Conservation (phyloP, 2,113 vertebrate genomes). For the Prunella himalayana region DNA sequence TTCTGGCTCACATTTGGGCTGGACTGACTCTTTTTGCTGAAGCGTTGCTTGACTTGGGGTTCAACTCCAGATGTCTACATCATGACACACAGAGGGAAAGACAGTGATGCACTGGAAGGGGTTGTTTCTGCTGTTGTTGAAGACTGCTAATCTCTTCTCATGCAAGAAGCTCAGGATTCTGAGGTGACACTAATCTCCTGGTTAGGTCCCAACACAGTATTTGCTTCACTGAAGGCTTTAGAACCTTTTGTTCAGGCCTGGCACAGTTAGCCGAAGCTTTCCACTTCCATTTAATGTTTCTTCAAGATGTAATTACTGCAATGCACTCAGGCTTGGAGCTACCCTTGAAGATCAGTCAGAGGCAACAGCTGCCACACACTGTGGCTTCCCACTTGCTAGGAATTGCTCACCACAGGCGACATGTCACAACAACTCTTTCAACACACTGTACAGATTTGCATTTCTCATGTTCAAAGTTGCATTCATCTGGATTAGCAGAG, state of each 20-base stretch:
- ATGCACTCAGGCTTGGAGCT: background rate
- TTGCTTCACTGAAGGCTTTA: background rate
- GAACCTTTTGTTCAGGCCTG: background rate
- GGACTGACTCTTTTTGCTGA: background rate
- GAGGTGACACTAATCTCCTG: background rate
- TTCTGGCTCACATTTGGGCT: background rate
- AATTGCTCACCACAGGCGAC: background rate
- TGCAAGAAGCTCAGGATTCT: background rate
- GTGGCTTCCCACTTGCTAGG: constrained; percentile 17
- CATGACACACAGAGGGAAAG: background rate
- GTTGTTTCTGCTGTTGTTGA: background rate
- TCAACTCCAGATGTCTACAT: background rate
- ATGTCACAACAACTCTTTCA: constrained; percentile 17
- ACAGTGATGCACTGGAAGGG: background rate
- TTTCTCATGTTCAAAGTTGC: background rate
- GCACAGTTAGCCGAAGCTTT: background rate
- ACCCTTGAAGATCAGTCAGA: background rate
- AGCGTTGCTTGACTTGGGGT: background rate
- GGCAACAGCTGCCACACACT: background rate
- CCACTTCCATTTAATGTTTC: background rate
- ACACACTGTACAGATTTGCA: background rate
- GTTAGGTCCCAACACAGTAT: background rate
- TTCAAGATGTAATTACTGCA: background rate
- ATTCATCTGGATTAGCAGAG: background rate
- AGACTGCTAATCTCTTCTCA: background rate